A percentile compares a stretch with the other conserved stretches of the same genome.
Evolutionary conservation across 2,113 vertebrate species (phyloP).

Genomic region (Thalassarche chlororhynchos): DNA sequence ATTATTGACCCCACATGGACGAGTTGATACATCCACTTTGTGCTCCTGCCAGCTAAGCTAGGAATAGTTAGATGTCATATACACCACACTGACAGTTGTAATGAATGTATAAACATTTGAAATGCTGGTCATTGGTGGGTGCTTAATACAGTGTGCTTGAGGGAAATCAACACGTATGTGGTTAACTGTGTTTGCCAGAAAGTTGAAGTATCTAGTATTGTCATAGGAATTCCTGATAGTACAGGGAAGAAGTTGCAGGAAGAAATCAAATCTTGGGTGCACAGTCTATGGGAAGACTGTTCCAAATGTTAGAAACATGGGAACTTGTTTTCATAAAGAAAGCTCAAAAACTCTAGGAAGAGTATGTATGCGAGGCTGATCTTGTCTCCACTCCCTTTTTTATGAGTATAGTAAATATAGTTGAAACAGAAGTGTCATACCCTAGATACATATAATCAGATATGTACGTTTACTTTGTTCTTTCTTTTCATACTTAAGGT

Average conservation of each 20-base stretch:
- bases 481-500: conserved; percentile 45
- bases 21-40: neutral
- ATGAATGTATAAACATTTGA: neutral
- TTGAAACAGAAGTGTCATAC: neutral
- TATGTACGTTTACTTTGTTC: neutral
- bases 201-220: neutral
- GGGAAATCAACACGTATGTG: neutral
- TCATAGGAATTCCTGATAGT: neutral
- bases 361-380: neutral
- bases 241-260: neutral
- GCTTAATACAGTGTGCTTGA: neutral
- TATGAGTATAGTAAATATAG: neutral
- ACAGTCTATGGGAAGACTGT: neutral
- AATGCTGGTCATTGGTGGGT: neutral
- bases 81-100: neutral
- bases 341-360: neutral
- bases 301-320: neutral
- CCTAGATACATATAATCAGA: neutral
- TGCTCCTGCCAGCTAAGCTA: neutral
- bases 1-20: neutral
- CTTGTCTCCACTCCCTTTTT: neutral
- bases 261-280: neutral
- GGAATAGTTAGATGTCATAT: neutral
- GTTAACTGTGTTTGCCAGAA: neutral
- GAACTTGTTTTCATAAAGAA: neutral